Base-by-base conservation (phyloP, 2,888 invertebrate genomes). In the Cephus runcator region DNA sequence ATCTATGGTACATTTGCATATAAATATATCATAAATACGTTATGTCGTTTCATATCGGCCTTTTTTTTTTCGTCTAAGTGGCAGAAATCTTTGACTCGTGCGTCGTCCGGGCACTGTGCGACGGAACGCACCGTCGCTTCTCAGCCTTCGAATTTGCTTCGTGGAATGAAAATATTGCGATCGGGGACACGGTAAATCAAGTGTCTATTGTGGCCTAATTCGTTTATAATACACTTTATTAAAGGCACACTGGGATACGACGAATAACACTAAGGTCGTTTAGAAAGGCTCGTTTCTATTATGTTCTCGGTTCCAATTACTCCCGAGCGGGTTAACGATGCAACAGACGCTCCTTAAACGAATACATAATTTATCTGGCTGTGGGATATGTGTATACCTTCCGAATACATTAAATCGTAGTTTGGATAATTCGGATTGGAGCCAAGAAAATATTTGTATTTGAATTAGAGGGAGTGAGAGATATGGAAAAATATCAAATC, bases 251-350 rank as follows among this genome's bases (percentile, higher is more conserved):
- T 33, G 71, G 12, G 31, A 11, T 33, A 31, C 31, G 15, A 15
- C 71, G 71, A 71, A 33, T 71, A 71, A 71, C 71, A n/a, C 71
- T 31, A 31, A 33, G 33, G 71, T 33, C 31, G 12, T 31, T 33
- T 71, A 71, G 71, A 71, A 71, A 71, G 71, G 71, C 71, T 33
- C 15, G 71, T 31, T 56, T 71, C 71, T 71, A 71, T 71, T 71
- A 71, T 33, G 71, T 23, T 56, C 56, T 56, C 56, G 23, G 56
- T 56, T 15, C 23, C 56, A 56, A 56, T 56, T 56, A 56, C 56
- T 56, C 56, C 9, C 56, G 56, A 23, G 56, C 56, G 56, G 56
- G 56, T 56, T 71, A 71, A 71, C 71, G 71, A 71, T 12, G 71
- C 71, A 31, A 33, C 71, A 33, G 71, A 71, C 33, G 71, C 15